Evolutionary conservation across 1,140 invertebrate genomes (phyloP).

Genomic region (Mya arenaria): DNA sequence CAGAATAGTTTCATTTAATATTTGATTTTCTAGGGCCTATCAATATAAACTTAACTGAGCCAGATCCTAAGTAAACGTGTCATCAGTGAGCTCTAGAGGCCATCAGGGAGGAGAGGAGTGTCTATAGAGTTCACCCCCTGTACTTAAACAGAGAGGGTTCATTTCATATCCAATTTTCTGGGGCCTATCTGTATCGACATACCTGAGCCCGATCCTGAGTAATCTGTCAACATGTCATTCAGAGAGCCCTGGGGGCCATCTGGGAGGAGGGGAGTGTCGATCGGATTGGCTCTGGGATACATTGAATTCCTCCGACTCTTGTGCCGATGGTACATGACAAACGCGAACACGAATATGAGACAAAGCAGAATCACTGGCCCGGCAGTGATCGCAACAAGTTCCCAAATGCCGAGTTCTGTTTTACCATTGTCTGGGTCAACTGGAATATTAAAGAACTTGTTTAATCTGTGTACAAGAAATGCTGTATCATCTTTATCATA

Average conservation of each 20-base stretch:
- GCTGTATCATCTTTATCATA: not conserved
- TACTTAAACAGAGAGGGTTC: no score
- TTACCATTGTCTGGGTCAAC: conserved; percentile 19
- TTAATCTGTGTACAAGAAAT: not conserved
- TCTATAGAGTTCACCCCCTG: conserved; percentile 32
- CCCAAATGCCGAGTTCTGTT: conserved; percentile 43
- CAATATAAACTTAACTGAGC: conserved; percentile 25
- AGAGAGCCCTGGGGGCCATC: conserved; percentile 86
- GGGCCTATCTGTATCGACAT: no score
- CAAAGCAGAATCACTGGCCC: conserved; percentile 42
- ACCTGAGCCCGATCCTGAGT: conserved; percentile 68
- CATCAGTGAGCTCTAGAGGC: conserved; percentile 85
- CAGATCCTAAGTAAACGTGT: conserved; percentile 23
- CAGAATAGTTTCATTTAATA: no score
- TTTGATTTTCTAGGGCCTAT: no score
- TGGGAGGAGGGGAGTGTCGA: conserved; percentile 37
- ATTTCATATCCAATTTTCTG: no score
- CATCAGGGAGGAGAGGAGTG: conserved; percentile 78
- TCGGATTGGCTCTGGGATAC: conserved; percentile 26
- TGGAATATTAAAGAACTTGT: no score
- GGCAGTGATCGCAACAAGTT: conserved; percentile 38
- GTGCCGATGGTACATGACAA: conserved; percentile 37
- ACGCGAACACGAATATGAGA: conserved; percentile 25
- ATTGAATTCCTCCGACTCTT: not conserved
- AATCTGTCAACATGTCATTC: conserved; percentile 64